Evolutionary conservation across 2,113 vertebrate species (phyloP).

Genomic region (Sinocyclocheilus anophthalmus): DNA sequence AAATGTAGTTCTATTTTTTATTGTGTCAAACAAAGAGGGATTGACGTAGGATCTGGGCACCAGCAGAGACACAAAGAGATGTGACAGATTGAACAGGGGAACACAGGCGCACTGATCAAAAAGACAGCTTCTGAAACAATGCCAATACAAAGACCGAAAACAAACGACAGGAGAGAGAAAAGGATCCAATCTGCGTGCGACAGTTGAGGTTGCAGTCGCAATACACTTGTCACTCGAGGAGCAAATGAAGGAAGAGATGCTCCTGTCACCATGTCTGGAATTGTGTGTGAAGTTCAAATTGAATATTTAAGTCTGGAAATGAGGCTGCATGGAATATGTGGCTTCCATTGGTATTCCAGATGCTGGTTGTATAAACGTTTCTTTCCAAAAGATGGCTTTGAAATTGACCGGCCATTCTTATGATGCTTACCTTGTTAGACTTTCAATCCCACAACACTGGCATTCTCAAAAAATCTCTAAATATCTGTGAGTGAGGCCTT

Average conservation of each 20-base stretch:
- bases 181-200: constrained; percentile 46
- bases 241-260: constrained; percentile 22
- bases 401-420: neutral
- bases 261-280: neutral
- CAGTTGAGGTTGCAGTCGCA: constrained; percentile 36
- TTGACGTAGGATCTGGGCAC: constrained; percentile 36
- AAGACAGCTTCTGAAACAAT: constrained; percentile 19
- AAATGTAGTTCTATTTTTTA: constrained; percentile 42
- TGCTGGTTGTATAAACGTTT: neutral
- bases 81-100: constrained; percentile 47
- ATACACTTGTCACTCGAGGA: constrained; percentile 8
- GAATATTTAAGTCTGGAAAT: constrained; percentile 16
- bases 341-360: neutral
- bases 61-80: constrained; percentile 39
- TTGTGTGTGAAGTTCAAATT: neutral
- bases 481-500: neutral
- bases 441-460: neutral
- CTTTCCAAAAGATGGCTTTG: neutral
- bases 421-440: neutral
- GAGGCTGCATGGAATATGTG: neutral
- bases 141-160: constrained; percentile 32
- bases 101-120: constrained; percentile 55
- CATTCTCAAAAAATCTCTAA: constrained; percentile 1
- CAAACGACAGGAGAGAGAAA: constrained; percentile 41
- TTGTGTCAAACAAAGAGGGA: constrained; percentile 23